A percentile compares a stretch with the other conserved stretches of the same genome.
phyloP scores from a whole-genome alignment of 2,113 vertebrate species.

The Platanista minor region DNA sequence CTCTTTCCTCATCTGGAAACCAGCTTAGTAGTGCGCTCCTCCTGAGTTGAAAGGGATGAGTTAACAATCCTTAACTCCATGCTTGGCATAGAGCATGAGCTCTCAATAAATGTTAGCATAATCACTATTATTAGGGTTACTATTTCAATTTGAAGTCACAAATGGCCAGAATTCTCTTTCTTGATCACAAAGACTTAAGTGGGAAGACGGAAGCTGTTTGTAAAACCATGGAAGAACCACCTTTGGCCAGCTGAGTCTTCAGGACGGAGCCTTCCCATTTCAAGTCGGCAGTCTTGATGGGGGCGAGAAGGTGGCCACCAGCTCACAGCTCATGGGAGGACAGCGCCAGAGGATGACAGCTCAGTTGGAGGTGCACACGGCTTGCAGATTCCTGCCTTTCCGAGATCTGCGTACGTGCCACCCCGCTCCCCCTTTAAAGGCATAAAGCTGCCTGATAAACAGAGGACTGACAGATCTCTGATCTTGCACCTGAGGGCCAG shows the following conservation, averaged over 20 bases:
- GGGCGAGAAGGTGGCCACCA: background rate
- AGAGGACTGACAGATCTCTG: conserved; percentile 61
- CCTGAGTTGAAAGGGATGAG: background rate
- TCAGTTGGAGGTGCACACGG: background rate
- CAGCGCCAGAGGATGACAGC: background rate
- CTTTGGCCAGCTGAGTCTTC: background rate
- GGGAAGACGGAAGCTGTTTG: background rate
- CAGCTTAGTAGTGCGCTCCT: background rate
- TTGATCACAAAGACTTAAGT: background rate
- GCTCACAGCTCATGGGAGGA: background rate
- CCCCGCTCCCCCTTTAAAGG: background rate
- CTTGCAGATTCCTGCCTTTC: conserved; percentile 33
- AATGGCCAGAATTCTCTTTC: conserved; percentile 14
- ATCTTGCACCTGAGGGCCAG: conserved; percentile 67
- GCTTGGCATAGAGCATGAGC: background rate
- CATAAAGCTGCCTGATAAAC: conserved; percentile 24
- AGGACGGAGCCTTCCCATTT: background rate
- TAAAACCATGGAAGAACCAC: background rate
- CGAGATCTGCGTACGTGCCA: conserved; percentile 7
- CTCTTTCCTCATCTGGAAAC: background rate
- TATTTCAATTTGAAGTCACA: conserved; percentile 10
- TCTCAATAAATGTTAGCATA: background rate
- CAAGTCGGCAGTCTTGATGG: background rate
- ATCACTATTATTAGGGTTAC: background rate
- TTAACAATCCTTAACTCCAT: conserved; percentile 23